These are phyloP conservation scores for Penaeus monodon DNA, from an alignment of 2,888 invertebrate species.

Conservation along the genomic window DNA sequence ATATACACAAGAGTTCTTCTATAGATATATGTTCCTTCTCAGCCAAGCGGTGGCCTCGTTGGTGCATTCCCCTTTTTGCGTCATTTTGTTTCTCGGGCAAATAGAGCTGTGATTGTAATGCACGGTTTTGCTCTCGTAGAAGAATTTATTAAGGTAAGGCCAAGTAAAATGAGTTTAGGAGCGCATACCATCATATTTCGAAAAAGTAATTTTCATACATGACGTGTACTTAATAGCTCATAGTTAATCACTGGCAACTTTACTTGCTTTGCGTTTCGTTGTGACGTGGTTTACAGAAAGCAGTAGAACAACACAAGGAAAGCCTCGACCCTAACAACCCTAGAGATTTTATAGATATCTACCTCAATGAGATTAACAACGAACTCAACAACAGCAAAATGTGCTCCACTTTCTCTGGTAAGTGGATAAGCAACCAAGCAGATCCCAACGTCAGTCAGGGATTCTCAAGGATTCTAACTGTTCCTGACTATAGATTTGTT, in stretches of 20 bases:
- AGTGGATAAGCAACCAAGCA: not conserved
- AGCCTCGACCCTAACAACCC: conserved; percentile 77
- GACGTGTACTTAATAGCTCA: not conserved
- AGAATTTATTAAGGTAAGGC: conserved; percentile 76
- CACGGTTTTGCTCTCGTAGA: conserved; percentile 80
- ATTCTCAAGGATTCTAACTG: no score
- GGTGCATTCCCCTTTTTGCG: conserved; percentile 73
- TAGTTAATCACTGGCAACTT: not conserved
- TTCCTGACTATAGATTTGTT: no score
- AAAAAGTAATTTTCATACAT: not conserved
- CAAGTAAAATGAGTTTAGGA: not conserved
- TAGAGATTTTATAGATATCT: conserved; percentile 86
- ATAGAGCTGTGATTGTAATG: conserved; percentile 73
- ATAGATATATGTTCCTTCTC: not conserved
- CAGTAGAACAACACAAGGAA: conserved; percentile 76
- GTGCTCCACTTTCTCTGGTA: conserved; percentile 65
- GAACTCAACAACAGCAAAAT: conserved; percentile 53
- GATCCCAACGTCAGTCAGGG: no score
- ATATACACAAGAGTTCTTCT: no score
- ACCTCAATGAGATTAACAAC: conserved; percentile 77
- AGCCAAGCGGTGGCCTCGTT: conserved; percentile 85
- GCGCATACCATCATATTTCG: no score
- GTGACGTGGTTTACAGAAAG: conserved; percentile 54
- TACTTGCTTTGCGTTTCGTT: not conserved
- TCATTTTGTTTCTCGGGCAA: conserved; percentile 33